Conservation (phyloP, 2,113 vertebrate species). For the Ophthalmolycus amberensis region DNA sequence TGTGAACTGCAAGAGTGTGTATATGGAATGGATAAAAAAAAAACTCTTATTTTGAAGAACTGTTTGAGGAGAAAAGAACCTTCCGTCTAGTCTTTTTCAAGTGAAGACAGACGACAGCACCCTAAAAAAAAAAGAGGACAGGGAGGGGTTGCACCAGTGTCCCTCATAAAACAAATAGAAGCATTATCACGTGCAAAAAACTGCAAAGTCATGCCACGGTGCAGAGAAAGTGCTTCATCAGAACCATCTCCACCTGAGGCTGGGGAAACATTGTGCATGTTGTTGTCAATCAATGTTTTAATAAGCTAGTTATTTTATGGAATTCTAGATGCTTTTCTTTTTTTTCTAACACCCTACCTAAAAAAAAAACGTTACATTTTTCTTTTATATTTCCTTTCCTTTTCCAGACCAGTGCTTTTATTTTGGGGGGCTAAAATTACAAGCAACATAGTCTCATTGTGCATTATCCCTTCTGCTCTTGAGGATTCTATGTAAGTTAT, state of each 20-base stretch:
- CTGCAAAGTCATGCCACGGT: slow-evolving; percentile 45
- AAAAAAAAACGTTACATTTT: slow-evolving; percentile 45
- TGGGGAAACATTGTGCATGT: slow-evolving; percentile 78
- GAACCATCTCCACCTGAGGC: slow-evolving; percentile 49
- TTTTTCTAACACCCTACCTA: slow-evolving; percentile 46
- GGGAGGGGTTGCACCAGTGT: slow-evolving; percentile 27
- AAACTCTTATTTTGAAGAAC: slow-evolving; percentile 53
- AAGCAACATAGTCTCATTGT: slow-evolving; percentile 62
- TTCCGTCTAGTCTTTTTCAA: slow-evolving; percentile 20
- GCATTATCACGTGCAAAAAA: slow-evolving; percentile 47
- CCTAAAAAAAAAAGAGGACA: slow-evolving; percentile 22
- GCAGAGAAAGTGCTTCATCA: slow-evolving; percentile 51
- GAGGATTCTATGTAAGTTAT: slow-evolving; percentile 78
- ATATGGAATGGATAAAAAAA: slow-evolving; percentile 38
- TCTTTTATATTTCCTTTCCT: slow-evolving; percentile 65
- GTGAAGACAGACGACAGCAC: slow-evolving; percentile 23
- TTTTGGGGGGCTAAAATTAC: slow-evolving; percentile 37
- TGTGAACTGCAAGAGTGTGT: slow-evolving; percentile 53
- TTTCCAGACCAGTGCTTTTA: slow-evolving; percentile 62
- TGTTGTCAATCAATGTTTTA: slow-evolving; percentile 74
- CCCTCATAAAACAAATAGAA: slow-evolving; percentile 35
- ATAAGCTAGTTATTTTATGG: slow-evolving; percentile 81
- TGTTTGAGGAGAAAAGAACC: slow-evolving; percentile 29
- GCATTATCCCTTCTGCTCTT: slow-evolving; percentile 62
- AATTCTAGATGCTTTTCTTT: slow-evolving; percentile 56